Percentiles rank a stretch among this genome's conserved stretches.
phyloP scores from a whole-genome alignment of 2,113 vertebrate genomes.

The Notiomystis cincta region DNA sequence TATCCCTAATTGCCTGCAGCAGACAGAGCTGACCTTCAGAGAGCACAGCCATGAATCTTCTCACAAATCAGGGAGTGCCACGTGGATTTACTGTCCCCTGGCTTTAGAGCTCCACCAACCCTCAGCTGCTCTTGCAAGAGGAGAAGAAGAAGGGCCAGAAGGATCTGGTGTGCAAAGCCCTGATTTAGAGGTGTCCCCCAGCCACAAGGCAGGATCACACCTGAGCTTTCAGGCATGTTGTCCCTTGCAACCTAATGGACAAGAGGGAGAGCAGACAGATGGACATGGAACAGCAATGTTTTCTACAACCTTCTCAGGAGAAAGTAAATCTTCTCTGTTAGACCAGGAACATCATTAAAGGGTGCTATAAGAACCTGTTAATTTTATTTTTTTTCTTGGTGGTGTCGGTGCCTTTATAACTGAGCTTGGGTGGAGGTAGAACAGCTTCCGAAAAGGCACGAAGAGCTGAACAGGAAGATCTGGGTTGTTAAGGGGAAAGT shows the following conservation, averaged over 20 bases:
- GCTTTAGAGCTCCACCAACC: not conserved
- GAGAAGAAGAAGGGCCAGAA: not conserved
- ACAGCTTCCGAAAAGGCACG: not conserved
- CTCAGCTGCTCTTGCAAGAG: not conserved
- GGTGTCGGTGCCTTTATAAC: not conserved
- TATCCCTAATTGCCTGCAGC: slow-evolving; percentile 61
- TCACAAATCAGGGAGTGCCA: not conserved
- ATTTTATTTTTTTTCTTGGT: not conserved
- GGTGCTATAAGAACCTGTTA: not conserved
- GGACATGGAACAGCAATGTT: not conserved
- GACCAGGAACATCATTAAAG: not conserved
- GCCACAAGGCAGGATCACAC: not conserved
- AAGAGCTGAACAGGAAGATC: not conserved
- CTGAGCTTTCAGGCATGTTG: not conserved
- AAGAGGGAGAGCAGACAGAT: not conserved
- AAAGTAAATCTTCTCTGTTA: not conserved
- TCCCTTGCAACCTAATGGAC: not conserved
- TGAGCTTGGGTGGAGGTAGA: not conserved
- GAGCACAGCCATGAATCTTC: slow-evolving; percentile 56
- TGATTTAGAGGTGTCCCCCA: not conserved
- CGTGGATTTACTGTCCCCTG: slow-evolving; percentile 27
- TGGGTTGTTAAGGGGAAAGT: not conserved
- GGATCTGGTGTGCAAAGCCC: not conserved
- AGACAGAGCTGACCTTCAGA: slow-evolving; percentile 51
- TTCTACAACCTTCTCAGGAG: not conserved